phyloP scores from a whole-genome alignment of 1,140 invertebrate species.

The Lepidurus couesii region DNA sequence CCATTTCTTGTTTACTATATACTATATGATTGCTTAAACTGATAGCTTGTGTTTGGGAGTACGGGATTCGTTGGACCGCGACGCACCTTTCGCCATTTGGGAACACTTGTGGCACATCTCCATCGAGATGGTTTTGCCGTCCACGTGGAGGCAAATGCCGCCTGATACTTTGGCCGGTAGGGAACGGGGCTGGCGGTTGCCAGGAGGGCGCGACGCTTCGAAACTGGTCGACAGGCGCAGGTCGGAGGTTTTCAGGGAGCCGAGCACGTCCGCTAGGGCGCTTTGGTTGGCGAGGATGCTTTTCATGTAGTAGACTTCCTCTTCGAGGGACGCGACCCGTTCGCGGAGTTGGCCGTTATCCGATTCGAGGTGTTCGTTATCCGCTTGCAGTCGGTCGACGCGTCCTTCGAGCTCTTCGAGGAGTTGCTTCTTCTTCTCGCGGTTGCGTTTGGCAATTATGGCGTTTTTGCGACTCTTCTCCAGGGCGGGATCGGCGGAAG shows the following conservation, averaged over 20 bases:
- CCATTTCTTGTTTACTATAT: neutral
- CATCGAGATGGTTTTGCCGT: conserved; percentile 32
- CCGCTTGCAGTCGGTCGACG: conserved; percentile 25
- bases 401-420: conserved; percentile 32
- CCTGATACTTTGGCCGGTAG: conserved; percentile 29
- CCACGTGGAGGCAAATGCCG: conserved; percentile 36
- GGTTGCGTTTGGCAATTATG: conserved; percentile 38
- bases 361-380: conserved; percentile 29
- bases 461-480: conserved; percentile 38
- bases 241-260: conserved; percentile 24
- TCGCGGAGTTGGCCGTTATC: conserved; percentile 30
- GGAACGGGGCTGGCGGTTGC: neutral
- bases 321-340: conserved; percentile 29
- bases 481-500: conserved; percentile 33
- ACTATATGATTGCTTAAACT: neutral
- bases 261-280: conserved; percentile 29
- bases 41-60: neutral
- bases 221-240: conserved; percentile 31
- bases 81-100: conserved; percentile 36
- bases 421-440: conserved; percentile 37
- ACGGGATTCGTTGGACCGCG: conserved; percentile 7
- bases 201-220: conserved; percentile 10
- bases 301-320: conserved; percentile 35
- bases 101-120: conserved; percentile 34
- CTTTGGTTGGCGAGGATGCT: conserved; percentile 34